phyloP scores from a whole-genome alignment of 2,888 invertebrate species.

The Himalopsyche tibetana region DNA sequence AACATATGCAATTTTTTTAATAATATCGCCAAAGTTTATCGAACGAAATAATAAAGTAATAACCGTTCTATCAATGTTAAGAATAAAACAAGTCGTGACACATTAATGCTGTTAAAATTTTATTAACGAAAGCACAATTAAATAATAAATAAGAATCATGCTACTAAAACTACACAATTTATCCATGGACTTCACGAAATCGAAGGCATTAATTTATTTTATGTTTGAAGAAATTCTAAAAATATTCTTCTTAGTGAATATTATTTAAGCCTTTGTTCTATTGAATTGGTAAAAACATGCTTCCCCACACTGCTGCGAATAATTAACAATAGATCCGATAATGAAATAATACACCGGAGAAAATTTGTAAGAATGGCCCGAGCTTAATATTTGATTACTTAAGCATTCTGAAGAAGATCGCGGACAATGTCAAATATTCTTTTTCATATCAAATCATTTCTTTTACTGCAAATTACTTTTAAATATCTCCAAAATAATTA shows the following conservation, averaged over 20 bases:
- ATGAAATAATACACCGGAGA: conserved; percentile 9
- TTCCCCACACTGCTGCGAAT: background rate
- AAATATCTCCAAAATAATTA: background rate
- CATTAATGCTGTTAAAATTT: too few relatives aligned
- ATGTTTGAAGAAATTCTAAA: conserved; percentile 3
- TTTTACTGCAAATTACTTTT: background rate
- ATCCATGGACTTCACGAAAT: too few relatives aligned
- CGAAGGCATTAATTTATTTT: too few relatives aligned
- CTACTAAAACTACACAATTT: too few relatives aligned
- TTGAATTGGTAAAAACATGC: conserved; percentile 14
- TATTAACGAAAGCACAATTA: too few relatives aligned
- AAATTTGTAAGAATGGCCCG: background rate
- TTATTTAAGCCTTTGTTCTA: background rate
- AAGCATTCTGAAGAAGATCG: background rate
- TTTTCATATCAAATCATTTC: conserved; percentile 8
- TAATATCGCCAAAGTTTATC: too few relatives aligned
- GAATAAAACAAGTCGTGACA: too few relatives aligned
- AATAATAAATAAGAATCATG: too few relatives aligned
- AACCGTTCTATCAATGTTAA: too few relatives aligned
- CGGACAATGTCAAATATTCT: background rate
- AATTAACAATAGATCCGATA: background rate
- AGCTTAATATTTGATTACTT: conserved; percentile 5
- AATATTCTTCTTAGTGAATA: background rate
- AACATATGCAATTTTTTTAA: too few relatives aligned
- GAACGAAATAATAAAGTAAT: too few relatives aligned